Evolutionary conservation across 2,797 vertebrate species (phyloP).

Genomic region (Clarias platycephalus): DNA sequence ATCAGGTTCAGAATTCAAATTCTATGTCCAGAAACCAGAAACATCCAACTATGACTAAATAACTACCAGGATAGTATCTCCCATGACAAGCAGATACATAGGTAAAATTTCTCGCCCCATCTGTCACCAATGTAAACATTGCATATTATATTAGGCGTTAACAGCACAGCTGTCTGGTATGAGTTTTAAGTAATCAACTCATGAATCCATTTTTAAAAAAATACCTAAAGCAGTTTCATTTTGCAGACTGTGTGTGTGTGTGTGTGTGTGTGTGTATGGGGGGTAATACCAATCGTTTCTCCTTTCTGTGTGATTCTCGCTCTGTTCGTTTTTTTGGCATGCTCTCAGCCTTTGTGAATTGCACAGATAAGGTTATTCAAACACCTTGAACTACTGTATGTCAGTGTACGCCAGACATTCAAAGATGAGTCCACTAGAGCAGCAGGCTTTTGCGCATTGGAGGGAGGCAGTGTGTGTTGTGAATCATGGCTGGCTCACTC

Average conservation of each 20-base stretch:
- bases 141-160: neutral
- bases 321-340: slow-evolving; percentile 34
- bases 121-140: neutral
- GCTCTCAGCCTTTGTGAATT: slow-evolving; percentile 54
- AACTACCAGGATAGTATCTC: neutral
- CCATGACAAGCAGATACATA: neutral
- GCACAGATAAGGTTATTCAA: slow-evolving; percentile 55
- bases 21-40: neutral
- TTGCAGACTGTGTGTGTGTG: neutral
- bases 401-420: slow-evolving; percentile 23
- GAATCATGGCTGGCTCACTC: slow-evolving; percentile 35
- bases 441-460: neutral
- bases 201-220: slow-evolving; percentile 20
- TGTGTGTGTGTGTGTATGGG: neutral
- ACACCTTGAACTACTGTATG: slow-evolving; percentile 32
- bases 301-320: slow-evolving; percentile 37
- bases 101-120: neutral
- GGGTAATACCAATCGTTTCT: neutral
- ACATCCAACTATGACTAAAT: neutral
- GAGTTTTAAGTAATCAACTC: slow-evolving; percentile 29
- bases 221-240: neutral
- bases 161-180: neutral
- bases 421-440: slow-evolving; percentile 17
- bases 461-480: neutral
- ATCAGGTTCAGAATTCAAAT: neutral